A percentile compares a stretch with the other conserved stretches of the same genome.
phyloP scores from a whole-genome alignment of 2,797 vertebrate genomes.

The Bufotes viridis region DNA sequence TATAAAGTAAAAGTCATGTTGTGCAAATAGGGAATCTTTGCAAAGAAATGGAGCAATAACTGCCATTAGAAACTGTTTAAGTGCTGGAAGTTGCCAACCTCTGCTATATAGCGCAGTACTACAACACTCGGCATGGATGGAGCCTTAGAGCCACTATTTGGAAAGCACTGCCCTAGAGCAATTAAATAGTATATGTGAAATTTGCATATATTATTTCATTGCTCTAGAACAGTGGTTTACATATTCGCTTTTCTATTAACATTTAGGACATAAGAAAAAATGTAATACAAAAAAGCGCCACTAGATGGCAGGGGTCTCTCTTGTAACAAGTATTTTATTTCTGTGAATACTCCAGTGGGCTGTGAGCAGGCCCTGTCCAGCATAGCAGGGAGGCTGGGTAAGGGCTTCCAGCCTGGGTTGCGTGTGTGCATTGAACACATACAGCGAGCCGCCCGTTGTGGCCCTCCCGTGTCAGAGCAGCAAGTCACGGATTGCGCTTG shows the following conservation, averaged over 20 bases:
- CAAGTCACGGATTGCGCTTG: conserved; percentile 7
- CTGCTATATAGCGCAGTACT: too few species aligned
- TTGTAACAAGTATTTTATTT: neutral
- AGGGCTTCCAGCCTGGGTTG: neutral
- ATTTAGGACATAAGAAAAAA: neutral
- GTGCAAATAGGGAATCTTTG: too few species aligned
- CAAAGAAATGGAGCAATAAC: too few species aligned
- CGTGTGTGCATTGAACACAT: neutral
- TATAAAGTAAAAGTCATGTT: too few species aligned
- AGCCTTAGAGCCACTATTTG: too few species aligned
- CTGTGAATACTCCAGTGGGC: neutral
- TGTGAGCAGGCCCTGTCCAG: neutral
- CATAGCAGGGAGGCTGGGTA: neutral
- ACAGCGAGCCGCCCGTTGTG: neutral
- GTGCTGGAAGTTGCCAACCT: too few species aligned
- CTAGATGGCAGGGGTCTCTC: conserved; percentile 52
- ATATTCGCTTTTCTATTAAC: neutral
- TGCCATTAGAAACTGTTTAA: too few species aligned
- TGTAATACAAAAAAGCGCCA: conserved; percentile 20
- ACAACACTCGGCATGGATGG: too few species aligned
- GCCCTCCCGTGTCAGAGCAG: neutral
- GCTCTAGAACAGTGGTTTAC: too few species aligned
- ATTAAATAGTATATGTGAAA: too few species aligned
- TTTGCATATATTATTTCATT: too few species aligned
- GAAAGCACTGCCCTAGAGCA: too few species aligned